Evolutionary conservation across 2,797 vertebrate species (phyloP), one percentile per base, ranked within the genome.

Genomic region (Gallinago solitaria): DNA sequence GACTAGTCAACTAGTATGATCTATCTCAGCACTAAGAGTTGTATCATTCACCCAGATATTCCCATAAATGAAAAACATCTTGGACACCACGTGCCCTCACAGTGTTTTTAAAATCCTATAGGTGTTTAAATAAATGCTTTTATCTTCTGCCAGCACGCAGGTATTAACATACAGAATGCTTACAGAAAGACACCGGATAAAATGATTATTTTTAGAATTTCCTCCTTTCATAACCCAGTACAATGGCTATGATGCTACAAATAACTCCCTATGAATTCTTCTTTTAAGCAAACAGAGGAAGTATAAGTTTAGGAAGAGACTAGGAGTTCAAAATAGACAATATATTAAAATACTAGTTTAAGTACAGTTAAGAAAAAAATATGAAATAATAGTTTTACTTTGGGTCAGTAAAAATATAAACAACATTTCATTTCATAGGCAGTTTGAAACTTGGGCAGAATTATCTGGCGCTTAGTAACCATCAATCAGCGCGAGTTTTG

Each of bases 131-230:
- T 16, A 75, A 86, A 70, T 25, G 37, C 53, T 63, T 94, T 89
- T 89, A 48, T 93, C 89, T 86, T 57, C 37, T 91, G 50, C 37
- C 92, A 8, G 47, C 63, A 51, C 16, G 13, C 24, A 94, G 83
- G 43, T 68, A 85, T 63, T 63, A 78, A 75, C 12, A 28, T 32
- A 77, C 39, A 93, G 76, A 93, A 70, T 35, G 30, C 35, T 74
- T 41, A 87, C 57, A 69, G 41, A 94, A 85, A 87, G 83, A 87
- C 54, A 81, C 41, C 48, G 43, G 81, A 84, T 71, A 91, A 86
- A 82, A 90, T 50, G 27, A 59, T 68, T 96, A 94, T 92, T 96
- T 96, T 96, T 95, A 89, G 93, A 71, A 65, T 82, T 91, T 94
- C 94, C 92, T 94, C 59, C 81, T 75, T 77, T 86, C 68, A 80